phyloP scores from a whole-genome alignment of 2,888 invertebrate genomes.

The Oligia strigilis region DNA sequence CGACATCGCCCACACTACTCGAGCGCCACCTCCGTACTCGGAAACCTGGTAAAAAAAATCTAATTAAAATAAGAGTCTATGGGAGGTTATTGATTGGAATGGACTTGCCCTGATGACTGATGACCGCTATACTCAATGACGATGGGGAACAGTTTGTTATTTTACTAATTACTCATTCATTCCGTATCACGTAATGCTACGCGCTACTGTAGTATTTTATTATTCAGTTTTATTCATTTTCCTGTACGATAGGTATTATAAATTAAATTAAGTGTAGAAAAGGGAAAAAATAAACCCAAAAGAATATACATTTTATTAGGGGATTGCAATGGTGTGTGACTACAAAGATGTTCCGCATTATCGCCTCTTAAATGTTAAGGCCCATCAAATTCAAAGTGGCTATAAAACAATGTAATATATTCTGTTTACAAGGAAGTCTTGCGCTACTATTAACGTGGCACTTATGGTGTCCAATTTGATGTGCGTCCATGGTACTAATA shows the following conservation, averaged over 20 bases:
- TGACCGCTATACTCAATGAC: background rate
- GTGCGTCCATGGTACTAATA: conserved; percentile 34
- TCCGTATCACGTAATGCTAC: background rate
- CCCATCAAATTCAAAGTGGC: conserved; percentile 26
- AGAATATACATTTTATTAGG: background rate
- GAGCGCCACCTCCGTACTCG: conserved; percentile 89
- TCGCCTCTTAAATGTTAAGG: background rate
- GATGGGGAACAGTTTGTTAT: background rate
- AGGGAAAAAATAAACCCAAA: no score
- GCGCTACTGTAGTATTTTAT: conserved; percentile 4
- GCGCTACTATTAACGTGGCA: conserved; percentile 28
- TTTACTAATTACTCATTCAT: background rate
- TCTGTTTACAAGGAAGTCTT: conserved; percentile 53
- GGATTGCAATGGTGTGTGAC: background rate
- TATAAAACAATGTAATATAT: conserved; percentile 30
- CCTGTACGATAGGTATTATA: background rate
- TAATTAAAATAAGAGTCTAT: background rate
- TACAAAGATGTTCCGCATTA: background rate
- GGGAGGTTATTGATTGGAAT: conserved; percentile 4
- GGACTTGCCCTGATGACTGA: conserved; percentile 4
- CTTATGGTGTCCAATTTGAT: conserved; percentile 49
- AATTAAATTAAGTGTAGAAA: background rate
- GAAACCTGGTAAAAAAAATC: conserved; percentile 79
- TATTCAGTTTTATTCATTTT: background rate
- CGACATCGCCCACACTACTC: conserved; percentile 91